Evolutionary conservation across 1,140 invertebrate species (phyloP).

Genomic region (Potamilus streckersoni): DNA sequence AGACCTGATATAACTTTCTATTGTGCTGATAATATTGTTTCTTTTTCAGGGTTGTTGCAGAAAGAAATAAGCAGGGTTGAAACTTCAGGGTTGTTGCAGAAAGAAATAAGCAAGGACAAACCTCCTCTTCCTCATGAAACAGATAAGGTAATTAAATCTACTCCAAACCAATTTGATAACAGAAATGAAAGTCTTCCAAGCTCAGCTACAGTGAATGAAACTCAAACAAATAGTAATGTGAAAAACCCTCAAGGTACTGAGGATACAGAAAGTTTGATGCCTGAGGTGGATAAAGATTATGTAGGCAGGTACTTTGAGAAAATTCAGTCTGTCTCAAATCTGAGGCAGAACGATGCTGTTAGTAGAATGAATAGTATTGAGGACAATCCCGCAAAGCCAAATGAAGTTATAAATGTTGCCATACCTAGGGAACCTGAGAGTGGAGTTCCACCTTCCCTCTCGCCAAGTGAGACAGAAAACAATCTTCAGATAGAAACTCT

Average conservation of each 20-base stretch:
- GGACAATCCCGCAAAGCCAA: conserved; percentile 25
- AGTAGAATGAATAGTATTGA: conserved; percentile 38
- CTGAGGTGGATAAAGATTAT: conserved; percentile 58
- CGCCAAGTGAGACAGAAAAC: conserved; percentile 34
- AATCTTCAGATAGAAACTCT: conserved; percentile 33
- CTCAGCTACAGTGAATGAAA: no score
- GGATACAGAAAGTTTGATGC: conserved; percentile 39
- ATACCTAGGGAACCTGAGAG: conserved; percentile 23
- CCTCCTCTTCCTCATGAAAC: conserved; percentile 18
- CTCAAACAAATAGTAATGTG: no score
- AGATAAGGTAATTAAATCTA: no score
- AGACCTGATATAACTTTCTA: no score
- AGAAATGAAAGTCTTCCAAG: no score
- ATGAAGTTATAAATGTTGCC: conserved; percentile 31
- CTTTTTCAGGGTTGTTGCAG: conserved; percentile 25
- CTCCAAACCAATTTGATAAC: no score
- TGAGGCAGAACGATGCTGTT: conserved; percentile 10
- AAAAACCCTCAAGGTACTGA: background rate
- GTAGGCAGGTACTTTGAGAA: conserved; percentile 40
- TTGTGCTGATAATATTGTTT: no score
- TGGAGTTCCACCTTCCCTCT: conserved; percentile 32
- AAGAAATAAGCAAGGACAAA: no score
- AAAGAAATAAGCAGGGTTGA: conserved; percentile 25
- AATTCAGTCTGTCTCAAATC: conserved; percentile 24
- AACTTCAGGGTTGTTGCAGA: no score